Percentiles rank a stretch among this genome's conserved stretches.
Evolutionary conservation across 2,113 vertebrate species (phyloP).

Genomic region (Hypomesus transpacificus): DNA sequence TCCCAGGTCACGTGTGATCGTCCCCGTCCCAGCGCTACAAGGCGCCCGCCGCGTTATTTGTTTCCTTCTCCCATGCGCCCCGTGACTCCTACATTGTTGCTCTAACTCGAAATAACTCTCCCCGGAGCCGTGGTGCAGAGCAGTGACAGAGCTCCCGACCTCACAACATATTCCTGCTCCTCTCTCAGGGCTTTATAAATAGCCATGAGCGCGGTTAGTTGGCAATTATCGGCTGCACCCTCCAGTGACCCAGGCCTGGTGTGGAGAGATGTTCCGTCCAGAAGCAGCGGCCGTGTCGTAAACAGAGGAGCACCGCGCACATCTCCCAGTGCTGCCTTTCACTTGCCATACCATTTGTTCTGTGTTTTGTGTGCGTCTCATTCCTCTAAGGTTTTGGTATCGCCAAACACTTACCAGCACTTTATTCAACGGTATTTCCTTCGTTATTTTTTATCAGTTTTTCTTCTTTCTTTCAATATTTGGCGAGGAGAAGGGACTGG

Average conservation of each 20-base stretch:
- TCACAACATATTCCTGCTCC: conserved; percentile 15
- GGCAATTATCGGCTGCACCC: conserved; percentile 15
- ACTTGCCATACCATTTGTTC: neutral
- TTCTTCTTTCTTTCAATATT: conserved; percentile 40
- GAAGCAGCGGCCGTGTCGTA: neutral
- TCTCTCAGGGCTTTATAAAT: conserved; percentile 18
- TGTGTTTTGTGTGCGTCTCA: conserved; percentile 1
- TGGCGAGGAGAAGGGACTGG: conserved; percentile 40
- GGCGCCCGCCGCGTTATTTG: too few species aligned
- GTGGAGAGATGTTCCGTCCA: neutral
- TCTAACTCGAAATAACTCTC: conserved; percentile 8
- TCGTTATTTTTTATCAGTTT: conserved; percentile 1
- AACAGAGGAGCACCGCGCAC: conserved; percentile 2
- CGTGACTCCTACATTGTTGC: conserved; percentile 3
- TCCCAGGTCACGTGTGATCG: too few species aligned
- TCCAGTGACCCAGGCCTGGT: conserved; percentile 19
- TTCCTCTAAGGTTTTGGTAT: neutral
- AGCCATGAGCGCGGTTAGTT: conserved; percentile 10
- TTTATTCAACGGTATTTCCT: neutral
- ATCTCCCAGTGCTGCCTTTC: neutral
- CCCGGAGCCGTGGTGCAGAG: neutral
- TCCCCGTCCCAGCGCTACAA: neutral
- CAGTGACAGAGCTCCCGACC: conserved; percentile 6
- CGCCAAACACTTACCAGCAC: neutral
- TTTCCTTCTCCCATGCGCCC: neutral